Conservation (phyloP, 2,888 invertebrate species). For the Scaptomyza flava region DNA sequence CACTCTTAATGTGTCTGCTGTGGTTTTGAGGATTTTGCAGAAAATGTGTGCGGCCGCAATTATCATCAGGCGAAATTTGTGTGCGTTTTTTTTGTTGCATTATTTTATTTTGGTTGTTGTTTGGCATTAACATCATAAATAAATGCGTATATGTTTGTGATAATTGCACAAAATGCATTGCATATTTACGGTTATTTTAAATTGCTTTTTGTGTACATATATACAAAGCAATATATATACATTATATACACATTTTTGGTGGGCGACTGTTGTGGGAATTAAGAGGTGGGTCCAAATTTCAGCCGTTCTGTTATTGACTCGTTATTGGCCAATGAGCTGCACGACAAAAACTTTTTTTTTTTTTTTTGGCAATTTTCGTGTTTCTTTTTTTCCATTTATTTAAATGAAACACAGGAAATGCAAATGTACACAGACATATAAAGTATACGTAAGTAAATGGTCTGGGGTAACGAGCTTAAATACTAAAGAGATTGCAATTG, state of each 20-base stretch:
- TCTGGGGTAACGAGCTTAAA: too few species aligned
- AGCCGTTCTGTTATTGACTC: not conserved
- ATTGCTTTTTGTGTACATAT: conserved; percentile 17
- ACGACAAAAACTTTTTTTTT: not conserved
- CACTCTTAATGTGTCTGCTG: not conserved
- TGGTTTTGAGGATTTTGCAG: conserved; percentile 15
- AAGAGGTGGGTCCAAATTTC: conserved; percentile 15
- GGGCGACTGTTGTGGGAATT: not conserved
- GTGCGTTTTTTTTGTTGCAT: conserved; percentile 23
- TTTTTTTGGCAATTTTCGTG: not conserved
- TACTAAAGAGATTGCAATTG: too few species aligned
- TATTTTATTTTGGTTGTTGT: conserved; percentile 20
- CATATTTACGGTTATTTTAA: conserved; percentile 60
- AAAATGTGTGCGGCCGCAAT: conserved; percentile 35
- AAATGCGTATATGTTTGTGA: conserved; percentile 45
- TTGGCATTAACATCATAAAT: conserved; percentile 53
- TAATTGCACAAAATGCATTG: conserved; percentile 58
- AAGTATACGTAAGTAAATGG: not conserved
- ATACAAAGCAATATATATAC: too few species aligned
- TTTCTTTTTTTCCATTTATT: too few species aligned
- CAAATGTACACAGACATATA: not conserved
- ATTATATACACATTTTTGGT: conserved; percentile 15
- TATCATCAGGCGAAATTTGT: conserved; percentile 40
- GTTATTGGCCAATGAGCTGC: conserved; percentile 28
- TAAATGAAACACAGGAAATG: not conserved